These are phyloP conservation scores for Poeciliopsis prolifica DNA, from an alignment of 2,113 vertebrate genomes.

Conservation along the genomic window DNA sequence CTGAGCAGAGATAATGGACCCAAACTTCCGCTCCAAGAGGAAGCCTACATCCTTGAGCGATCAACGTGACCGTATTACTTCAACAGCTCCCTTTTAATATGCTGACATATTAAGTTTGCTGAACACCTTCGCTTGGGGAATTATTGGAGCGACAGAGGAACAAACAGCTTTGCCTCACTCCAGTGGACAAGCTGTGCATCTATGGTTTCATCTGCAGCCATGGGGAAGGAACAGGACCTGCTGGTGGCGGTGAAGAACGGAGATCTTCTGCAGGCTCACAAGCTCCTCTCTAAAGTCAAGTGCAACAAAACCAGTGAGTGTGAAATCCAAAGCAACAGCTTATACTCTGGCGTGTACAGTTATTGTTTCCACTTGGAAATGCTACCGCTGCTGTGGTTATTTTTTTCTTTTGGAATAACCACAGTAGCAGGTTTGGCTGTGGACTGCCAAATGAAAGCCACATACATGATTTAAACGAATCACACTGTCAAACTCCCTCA, in stretches of 20 bases:
- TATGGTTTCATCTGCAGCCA: conserved; percentile 45
- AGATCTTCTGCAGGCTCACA: conserved; percentile 76
- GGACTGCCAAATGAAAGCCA: not conserved
- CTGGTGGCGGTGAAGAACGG: conserved; percentile 80
- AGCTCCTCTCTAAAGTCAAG: conserved; percentile 80
- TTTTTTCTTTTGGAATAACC: conserved; percentile 27
- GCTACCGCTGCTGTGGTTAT: not conserved
- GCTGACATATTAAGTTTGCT: conserved; percentile 17
- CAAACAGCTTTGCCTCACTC: not conserved
- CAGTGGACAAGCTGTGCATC: conserved; percentile 3
- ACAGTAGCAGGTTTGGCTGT: conserved; percentile 31
- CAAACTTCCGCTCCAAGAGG: not conserved
- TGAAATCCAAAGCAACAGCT: not conserved
- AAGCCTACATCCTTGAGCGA: conserved; percentile 8
- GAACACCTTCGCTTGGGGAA: conserved; percentile 2
- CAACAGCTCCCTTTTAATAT: conserved; percentile 14
- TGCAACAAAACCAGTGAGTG: conserved; percentile 80
- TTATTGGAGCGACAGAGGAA: not conserved
- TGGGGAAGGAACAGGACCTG: conserved; percentile 82
- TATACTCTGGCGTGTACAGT: not conserved
- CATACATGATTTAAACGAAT: conserved; percentile 53
- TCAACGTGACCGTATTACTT: not conserved
- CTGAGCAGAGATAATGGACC: conserved; percentile 37
- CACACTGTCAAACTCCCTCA: conserved; percentile 57
- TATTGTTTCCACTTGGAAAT: conserved; percentile 28